Percentiles rank a stretch among this genome's conserved stretches.
Conservation (phyloP, 2,888 invertebrate species). For the Drosophila suboccidentalis region DNA sequence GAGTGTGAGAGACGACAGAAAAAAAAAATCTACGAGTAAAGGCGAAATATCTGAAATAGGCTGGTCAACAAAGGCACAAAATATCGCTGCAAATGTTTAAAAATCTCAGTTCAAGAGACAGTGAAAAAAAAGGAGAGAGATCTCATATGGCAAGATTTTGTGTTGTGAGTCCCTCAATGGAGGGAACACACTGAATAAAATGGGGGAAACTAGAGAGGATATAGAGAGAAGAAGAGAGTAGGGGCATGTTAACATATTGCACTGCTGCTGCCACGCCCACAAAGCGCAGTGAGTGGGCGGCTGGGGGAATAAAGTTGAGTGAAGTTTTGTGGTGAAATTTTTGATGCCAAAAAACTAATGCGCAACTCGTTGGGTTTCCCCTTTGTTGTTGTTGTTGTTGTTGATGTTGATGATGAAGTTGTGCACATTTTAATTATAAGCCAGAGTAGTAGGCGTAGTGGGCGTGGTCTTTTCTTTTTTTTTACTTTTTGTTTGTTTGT, state of each 20-base stretch:
- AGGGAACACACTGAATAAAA: not conserved
- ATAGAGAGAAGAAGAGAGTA: not conserved
- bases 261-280: conserved; percentile 17
- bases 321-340: conserved; percentile 13
- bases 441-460: conserved; percentile 22
- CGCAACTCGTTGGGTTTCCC: conserved; percentile 14
- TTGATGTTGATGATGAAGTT: conserved; percentile 19
- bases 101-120: conserved; percentile 4
- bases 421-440: conserved; percentile 67
- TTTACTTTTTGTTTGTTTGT: too few relatives aligned
- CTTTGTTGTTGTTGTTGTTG: conserved; percentile 16
- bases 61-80: conserved; percentile 45
- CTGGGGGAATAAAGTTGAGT: not conserved
- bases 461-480: conserved; percentile 9
- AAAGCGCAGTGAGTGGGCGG: not conserved
- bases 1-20: conserved; percentile 1
- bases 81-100: conserved; percentile 22
- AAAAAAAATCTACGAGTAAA: not conserved
- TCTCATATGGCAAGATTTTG: not conserved
- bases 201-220: not conserved
- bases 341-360: conserved; percentile 35
- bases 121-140: not conserved
- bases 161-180: not conserved
- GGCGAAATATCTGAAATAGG: conserved; percentile 38
- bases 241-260: conserved; percentile 18